Conservation (phyloP, 53 echinoderm and acorn worm genomes). For the Patiria pectinifera region DNA sequence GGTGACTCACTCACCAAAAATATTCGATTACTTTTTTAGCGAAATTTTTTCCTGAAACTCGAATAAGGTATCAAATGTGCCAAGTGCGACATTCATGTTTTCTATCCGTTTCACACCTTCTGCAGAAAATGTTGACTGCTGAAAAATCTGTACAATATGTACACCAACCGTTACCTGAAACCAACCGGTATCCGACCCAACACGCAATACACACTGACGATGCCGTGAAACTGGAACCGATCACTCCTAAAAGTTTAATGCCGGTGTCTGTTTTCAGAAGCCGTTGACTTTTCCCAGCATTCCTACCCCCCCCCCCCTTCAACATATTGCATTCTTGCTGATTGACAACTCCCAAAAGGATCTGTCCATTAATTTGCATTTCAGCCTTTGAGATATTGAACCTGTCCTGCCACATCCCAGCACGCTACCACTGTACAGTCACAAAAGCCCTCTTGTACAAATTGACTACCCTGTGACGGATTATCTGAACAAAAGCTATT, state of each 20-base stretch:
- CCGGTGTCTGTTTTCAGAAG: not conserved
- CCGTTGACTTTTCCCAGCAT: not conserved
- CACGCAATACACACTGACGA: not conserved
- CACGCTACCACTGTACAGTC: too few relatives aligned
- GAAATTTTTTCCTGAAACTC: not conserved
- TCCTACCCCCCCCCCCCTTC: not conserved
- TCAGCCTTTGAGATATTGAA: too few relatives aligned
- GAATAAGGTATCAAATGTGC: not conserved
- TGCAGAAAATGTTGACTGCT: not conserved
- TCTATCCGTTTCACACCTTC: not conserved
- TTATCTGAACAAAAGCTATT: too few relatives aligned
- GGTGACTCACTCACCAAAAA: too few relatives aligned
- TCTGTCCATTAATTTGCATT: too few relatives aligned
- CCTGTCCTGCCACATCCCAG: too few relatives aligned
- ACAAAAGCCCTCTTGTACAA: too few relatives aligned
- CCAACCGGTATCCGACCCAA: not conserved
- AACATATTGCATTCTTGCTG: not conserved
- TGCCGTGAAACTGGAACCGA: not conserved
- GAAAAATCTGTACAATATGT: not conserved
- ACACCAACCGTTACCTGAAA: too few relatives aligned
- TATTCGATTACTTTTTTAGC: too few relatives aligned
- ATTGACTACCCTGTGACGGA: too few relatives aligned
- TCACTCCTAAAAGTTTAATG: not conserved
- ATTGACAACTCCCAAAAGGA: slow-evolving; percentile 6
- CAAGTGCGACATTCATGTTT: not conserved